These are phyloP conservation scores for Sturnira hondurensis DNA, from an alignment of 2,113 vertebrate genomes.

Conservation along the genomic window DNA sequence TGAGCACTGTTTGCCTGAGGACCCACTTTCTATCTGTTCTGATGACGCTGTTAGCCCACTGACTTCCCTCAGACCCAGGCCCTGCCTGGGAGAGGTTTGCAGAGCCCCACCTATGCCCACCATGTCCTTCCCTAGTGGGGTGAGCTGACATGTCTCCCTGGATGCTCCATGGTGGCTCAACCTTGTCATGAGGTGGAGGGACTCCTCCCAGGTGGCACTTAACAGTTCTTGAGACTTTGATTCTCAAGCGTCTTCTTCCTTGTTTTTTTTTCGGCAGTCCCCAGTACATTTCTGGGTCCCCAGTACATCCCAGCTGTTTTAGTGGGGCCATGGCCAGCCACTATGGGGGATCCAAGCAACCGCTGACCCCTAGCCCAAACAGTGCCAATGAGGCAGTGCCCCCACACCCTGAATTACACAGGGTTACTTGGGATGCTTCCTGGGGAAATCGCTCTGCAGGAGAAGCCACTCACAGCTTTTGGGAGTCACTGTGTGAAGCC, in stretches of 20 bases:
- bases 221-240: neutral
- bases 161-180: neutral
- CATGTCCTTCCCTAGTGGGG: neutral
- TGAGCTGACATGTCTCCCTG: neutral
- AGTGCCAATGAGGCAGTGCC: neutral
- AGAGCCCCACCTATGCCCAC: neutral
- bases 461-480: neutral
- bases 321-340: neutral
- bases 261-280: neutral
- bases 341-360: constrained; percentile 9
- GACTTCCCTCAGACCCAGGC: neutral
- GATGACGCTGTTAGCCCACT: neutral
- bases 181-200: neutral
- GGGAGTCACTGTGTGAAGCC: neutral
- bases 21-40: neutral
- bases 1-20: neutral
- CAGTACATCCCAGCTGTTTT: neutral
- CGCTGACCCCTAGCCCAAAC: neutral
- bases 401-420: neutral
- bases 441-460: neutral
- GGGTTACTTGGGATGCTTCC: neutral
- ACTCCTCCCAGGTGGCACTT: neutral
- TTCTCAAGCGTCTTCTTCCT: neutral
- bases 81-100: neutral
- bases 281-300: neutral